A percentile compares a stretch with the other conserved stretches of the same genome.
These are phyloP conservation scores for Lucilia sericata DNA, from an alignment of 1,140 invertebrate genomes.

Conservation along the genomic window DNA sequence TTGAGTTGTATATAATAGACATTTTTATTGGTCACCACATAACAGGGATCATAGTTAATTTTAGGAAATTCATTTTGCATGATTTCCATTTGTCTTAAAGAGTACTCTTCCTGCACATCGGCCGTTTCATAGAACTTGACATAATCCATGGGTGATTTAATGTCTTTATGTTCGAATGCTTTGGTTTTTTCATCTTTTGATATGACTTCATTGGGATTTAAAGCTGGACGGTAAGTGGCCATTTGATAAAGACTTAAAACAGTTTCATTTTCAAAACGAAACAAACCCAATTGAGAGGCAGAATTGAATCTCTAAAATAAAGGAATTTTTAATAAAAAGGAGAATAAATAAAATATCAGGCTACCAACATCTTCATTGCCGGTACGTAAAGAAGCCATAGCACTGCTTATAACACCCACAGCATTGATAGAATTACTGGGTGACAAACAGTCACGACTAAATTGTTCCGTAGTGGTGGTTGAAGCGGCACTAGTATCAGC, in stretches of 20 bases:
- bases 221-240: conserved; percentile 55
- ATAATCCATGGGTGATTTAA: conserved; percentile 64
- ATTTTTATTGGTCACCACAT: conserved; percentile 77
- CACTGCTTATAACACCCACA: conserved; percentile 65
- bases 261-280: conserved; percentile 70
- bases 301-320: conserved; percentile 70
- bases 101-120: conserved; percentile 58
- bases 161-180: conserved; percentile 69
- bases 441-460: conserved; percentile 30
- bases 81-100: conserved; percentile 63
- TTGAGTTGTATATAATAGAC: conserved; percentile 78
- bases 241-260: conserved; percentile 65
- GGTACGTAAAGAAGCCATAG: conserved; percentile 61
- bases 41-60: conserved; percentile 74
- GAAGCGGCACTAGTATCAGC: conserved; percentile 59
- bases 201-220: conserved; percentile 51
- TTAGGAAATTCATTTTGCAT: conserved; percentile 65
- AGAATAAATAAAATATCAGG: conserved; percentile 8
- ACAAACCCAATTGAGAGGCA: conserved; percentile 70
- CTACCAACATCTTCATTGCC: conserved; percentile 61
- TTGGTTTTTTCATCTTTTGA: conserved; percentile 70
- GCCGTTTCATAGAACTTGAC: conserved; percentile 61
- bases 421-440: conserved; percentile 62
- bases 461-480: conserved; percentile 54
- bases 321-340: conserved; percentile 21